Evolutionary conservation across 2,113 vertebrate species (phyloP).

Genomic region (Laticauda colubrina): DNA sequence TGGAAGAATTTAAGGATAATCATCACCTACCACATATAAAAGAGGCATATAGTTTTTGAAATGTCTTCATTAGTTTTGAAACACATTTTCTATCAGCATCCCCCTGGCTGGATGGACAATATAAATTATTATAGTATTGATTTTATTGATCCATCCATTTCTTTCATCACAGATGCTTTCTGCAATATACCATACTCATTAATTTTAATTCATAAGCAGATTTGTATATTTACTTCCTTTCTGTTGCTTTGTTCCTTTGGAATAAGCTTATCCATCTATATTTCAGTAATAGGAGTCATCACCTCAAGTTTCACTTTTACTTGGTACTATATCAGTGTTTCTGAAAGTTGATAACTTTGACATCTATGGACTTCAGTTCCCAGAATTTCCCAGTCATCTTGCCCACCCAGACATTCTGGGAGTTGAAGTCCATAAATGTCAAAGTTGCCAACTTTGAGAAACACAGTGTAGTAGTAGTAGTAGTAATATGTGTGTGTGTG

Average conservation of each 20-base stretch:
- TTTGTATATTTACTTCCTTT: neutral
- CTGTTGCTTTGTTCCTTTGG: neutral
- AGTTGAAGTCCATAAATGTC: neutral
- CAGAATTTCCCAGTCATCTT: no score
- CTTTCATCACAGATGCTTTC: neutral
- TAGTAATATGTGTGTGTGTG: no score
- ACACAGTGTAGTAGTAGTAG: no score
- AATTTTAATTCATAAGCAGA: neutral
- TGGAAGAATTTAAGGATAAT: neutral
- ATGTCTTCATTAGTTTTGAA: neutral
- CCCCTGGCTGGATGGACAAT: neutral
- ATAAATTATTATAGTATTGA: neutral
- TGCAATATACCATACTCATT: neutral
- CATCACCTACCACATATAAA: neutral
- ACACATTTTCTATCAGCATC: neutral
- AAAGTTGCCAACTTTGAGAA: neutral
- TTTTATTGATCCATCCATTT: neutral
- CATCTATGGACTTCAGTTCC: no score
- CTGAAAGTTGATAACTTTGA: neutral
- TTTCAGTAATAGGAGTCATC: neutral
- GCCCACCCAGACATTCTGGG: no score
- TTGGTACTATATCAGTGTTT: neutral
- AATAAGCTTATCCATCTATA: neutral
- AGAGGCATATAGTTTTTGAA: neutral
- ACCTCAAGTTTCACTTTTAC: neutral